These are phyloP conservation scores for Podocnemis expansa DNA, from an alignment of 2,113 vertebrate species.

Conservation along the genomic window DNA sequence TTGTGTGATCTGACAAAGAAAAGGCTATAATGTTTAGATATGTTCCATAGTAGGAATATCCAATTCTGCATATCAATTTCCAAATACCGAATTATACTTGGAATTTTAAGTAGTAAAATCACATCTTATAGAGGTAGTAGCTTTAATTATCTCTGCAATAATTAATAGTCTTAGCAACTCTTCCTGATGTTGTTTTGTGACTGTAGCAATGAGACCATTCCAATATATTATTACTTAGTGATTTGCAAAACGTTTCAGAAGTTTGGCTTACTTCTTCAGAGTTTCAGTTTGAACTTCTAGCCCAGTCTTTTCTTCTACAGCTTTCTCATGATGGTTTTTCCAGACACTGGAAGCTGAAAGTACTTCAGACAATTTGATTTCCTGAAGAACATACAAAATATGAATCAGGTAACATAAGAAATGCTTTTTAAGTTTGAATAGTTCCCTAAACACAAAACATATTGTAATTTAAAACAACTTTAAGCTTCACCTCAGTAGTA, in stretches of 20 bases:
- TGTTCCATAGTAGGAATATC: background rate
- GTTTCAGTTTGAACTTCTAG: constrained; percentile 77
- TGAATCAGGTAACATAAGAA: constrained; percentile 36
- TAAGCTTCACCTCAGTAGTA: background rate
- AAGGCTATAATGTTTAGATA: background rate
- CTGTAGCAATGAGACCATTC: too few species aligned
- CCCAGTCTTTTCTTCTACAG: constrained; percentile 76
- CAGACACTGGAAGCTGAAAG: constrained; percentile 76
- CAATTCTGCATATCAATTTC: background rate
- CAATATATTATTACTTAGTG: background rate
- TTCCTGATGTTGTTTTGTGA: too few species aligned
- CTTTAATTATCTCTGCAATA: background rate
- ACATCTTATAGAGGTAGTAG: background rate
- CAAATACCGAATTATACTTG: background rate
- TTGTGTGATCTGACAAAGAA: background rate
- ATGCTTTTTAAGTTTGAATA: background rate
- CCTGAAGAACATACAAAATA: constrained; percentile 76
- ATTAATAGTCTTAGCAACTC: background rate
- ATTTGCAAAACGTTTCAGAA: background rate
- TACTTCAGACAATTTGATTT: constrained; percentile 78
- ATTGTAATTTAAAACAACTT: constrained; percentile 20
- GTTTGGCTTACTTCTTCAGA: constrained; percentile 81
- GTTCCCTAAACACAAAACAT: constrained; percentile 10
- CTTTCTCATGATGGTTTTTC: constrained; percentile 78
- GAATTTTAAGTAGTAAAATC: background rate